Base-by-base conservation (phyloP, 2,113 vertebrate genomes). In the Tetrax tetrax region DNA sequence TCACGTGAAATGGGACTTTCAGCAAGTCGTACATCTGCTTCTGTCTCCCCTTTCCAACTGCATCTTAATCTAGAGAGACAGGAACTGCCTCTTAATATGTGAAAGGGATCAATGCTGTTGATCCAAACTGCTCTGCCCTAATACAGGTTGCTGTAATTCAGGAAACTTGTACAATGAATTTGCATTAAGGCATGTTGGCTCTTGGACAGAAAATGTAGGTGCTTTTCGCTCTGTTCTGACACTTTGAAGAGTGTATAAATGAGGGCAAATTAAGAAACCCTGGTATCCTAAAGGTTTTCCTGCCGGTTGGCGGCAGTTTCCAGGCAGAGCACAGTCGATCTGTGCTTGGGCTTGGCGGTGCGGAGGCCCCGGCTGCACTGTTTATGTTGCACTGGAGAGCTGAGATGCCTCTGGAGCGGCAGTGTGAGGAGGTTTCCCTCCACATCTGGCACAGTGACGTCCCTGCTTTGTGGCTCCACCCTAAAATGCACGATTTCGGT, bases 401-500 rank as follows among this genome's bases (percentile, higher is more conserved):
- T 0, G 5, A 61, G 93, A 54, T 72, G 65, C 8, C 3, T 72
- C 78, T 83, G 2, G 1, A 31, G 43, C 14, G 9, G 91, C 79
- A 68, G 61, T 9, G 31, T 4, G 4, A 13, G 29, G n/a, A 63
- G 66, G 47, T 89, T 82, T 80, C 69, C 64, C 54, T 94, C 74
- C 8, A 13, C 6, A 9, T 66, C 70, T 95, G 79, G 76, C 71
- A 29, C 9, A 1, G 57, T 2, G 8, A 31, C 8, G 5, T 43
- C 76, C 93, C 87, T 74, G 83, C 50, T 71, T 65, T 2, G 0
- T 10, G 9, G 84, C 87, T 96, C 66, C 79, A 53, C 64, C 81
- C 78, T 12, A 1, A 79, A 83, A 71, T 3, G 18, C 77, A 54
- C 0, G 1, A 35, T 33, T 64, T 63, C 0, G 1, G 12, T 59